These are phyloP conservation scores for Macrocentrus cingulum DNA, from an alignment of 1,140 invertebrate species.

Conservation along the genomic window DNA sequence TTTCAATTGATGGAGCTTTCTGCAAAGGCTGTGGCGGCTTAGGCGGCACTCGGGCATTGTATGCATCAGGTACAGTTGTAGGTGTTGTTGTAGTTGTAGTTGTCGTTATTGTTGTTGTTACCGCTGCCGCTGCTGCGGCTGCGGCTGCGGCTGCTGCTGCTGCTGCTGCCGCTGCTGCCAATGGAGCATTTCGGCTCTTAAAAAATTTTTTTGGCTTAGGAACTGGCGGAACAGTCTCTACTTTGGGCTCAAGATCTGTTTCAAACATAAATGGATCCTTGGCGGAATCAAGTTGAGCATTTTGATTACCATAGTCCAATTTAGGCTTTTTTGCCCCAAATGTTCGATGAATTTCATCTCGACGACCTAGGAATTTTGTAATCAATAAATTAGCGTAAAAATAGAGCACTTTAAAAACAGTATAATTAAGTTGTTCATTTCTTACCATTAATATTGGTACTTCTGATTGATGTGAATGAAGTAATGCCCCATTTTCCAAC, in stretches of 20 bases:
- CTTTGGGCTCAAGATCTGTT: slow-evolving; percentile 44
- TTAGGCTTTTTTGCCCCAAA: slow-evolving; percentile 48
- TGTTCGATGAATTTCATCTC: slow-evolving; percentile 44
- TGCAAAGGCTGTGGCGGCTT: slow-evolving; percentile 34
- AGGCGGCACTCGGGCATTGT: slow-evolving; percentile 38
- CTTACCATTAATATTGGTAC: slow-evolving; percentile 69
- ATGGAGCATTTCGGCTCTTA: slow-evolving; percentile 76
- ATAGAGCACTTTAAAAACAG: too few relatives aligned
- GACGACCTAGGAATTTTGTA: slow-evolving; percentile 41
- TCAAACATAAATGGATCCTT: slow-evolving; percentile 58
- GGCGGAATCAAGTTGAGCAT: slow-evolving; percentile 39
- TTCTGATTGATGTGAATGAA: slow-evolving; percentile 87
- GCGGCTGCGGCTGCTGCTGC: slow-evolving; percentile 56
- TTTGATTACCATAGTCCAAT: slow-evolving; percentile 54
- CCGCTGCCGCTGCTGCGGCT: too few relatives aligned
- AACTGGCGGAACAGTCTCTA: slow-evolving; percentile 32
- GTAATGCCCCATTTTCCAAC: slow-evolving; percentile 93
- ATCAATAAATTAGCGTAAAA: not conserved
- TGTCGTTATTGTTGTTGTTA: too few relatives aligned
- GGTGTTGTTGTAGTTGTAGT: slow-evolving; percentile 60
- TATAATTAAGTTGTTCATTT: too few relatives aligned
- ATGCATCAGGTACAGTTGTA: slow-evolving; percentile 52
- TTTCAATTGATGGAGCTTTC: not conserved
- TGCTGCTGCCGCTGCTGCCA: slow-evolving; percentile 46
- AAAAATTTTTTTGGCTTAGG: slow-evolving; percentile 86